Base-by-base conservation (phyloP, 2,113 vertebrate genomes). In the Connochaetes taurinus region DNA sequence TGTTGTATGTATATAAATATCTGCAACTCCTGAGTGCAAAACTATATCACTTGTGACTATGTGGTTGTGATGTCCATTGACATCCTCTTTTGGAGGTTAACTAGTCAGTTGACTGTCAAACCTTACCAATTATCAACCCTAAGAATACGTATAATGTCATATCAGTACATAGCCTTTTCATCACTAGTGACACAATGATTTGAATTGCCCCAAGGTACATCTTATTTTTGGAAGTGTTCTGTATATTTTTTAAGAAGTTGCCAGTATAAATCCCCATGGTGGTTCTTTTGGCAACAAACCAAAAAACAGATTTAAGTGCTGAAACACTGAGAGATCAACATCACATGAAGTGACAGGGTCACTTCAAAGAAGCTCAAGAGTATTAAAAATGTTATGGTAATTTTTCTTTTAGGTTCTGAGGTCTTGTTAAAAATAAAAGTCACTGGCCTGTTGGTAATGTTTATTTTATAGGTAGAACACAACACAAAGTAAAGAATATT, bases 151-250 rank as follows among this genome's bases (percentile, higher is more conserved):
- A 60, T 71, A 82, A 96, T 80, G 27, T 25, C 67, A 71, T 29
- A 83, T 53, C n/a, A 71, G 17, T 29, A 47, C 50, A 94, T 6
- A 95, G 31, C 12, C 43, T 91, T 98, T 87, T 93, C 55, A 94
- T 94, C 90, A 80, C 27, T 80, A 84, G 36, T 94, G 87, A 89
- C 82, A 94, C 23, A 89, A 25, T 86, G 40, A 96, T 89, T 94
- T 97, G 43, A 86, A 91, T 89, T 91, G 43, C 50, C 97, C 67
- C 81, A 85, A 95, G 71, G 19, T 89, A 94, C 8, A 83, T 23
- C 19, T 87, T 96, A 96, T 84, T 97, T 97, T 93, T 62, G 4
- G 31, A 84, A 96, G 78, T 74, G 16, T n/a, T 95, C 55, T 53
- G 15, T 47, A 55, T 85, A 15, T 94, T 8, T 87, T 93, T 67